phyloP scores from a whole-genome alignment of 2,797 vertebrate genomes.

The Numenius phaeopus region DNA sequence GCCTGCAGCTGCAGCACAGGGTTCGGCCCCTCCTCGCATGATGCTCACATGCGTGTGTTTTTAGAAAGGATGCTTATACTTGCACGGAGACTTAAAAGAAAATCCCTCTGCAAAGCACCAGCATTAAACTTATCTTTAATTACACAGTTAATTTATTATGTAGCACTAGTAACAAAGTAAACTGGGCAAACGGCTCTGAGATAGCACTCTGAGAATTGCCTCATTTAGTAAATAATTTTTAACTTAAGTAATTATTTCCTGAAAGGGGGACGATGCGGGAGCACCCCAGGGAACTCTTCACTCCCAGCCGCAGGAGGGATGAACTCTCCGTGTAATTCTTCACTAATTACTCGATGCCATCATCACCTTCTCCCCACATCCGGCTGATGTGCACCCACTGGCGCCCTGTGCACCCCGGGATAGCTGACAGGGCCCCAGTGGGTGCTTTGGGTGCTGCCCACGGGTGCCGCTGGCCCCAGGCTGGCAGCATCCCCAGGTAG shows the following conservation, averaged over 20 bases:
- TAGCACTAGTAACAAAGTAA: slow-evolving; percentile 44
- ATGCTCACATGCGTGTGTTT: fast-evolving
- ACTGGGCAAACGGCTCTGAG: slow-evolving; percentile 37
- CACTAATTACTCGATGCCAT: neutral
- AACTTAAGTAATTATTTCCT: slow-evolving; percentile 72
- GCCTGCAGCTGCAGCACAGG: fast-evolving
- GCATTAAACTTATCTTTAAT: slow-evolving; percentile 69
- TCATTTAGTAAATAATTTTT: slow-evolving; percentile 80
- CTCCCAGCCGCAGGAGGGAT: neutral
- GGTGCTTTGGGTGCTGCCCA: fast-evolving
- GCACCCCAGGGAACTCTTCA: neutral
- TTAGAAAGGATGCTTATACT: neutral
- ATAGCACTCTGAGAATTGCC: slow-evolving; percentile 53
- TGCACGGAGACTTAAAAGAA: neutral
- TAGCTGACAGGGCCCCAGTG: fast-evolving
- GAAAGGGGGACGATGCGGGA: neutral
- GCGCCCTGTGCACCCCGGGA: fast-evolving
- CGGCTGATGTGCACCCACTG: neutral
- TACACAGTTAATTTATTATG: slow-evolving; percentile 69
- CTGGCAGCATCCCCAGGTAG: neutral
- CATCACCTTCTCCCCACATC: fast-evolving
- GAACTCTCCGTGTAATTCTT: slow-evolving; percentile 46
- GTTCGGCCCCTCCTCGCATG: fast-evolving
- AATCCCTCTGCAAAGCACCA: slow-evolving; percentile 49
- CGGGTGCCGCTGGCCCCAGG: fast-evolving